These are phyloP conservation scores for Isurus oxyrinchus DNA, from an alignment of 2,113 vertebrate species.

Conservation along the genomic window DNA sequence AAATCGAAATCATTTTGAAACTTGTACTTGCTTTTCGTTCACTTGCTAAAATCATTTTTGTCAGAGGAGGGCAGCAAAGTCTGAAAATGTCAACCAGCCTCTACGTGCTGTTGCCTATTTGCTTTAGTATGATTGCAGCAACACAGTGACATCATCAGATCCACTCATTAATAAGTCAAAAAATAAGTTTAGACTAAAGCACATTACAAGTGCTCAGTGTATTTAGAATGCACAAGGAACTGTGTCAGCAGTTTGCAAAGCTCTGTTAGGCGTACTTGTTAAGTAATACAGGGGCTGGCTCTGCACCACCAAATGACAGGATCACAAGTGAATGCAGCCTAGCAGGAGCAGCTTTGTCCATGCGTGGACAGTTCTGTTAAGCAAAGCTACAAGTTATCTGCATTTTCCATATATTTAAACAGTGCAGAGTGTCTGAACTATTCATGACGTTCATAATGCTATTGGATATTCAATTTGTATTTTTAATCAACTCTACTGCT, in stretches of 20 bases:
- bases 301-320: background rate
- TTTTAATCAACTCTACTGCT: background rate
- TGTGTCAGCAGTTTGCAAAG: slow-evolving; percentile 22
- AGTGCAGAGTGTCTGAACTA: background rate
- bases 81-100: background rate
- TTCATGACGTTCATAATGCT: background rate
- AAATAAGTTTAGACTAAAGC: background rate
- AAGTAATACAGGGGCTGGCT: background rate
- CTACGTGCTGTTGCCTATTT: too few relatives aligned
- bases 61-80: slow-evolving; percentile 19
- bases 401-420: background rate
- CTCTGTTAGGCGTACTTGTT: background rate
- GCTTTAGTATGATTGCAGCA: background rate
- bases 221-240: background rate
- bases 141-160: background rate
- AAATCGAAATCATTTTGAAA: background rate
- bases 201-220: slow-evolving; percentile 25
- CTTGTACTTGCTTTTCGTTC: background rate
- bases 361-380: background rate
- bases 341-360: background rate
- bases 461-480: slow-evolving; percentile 10
- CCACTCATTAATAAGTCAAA: slow-evolving; percentile 16
- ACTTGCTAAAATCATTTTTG: background rate
- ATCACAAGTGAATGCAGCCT: background rate
- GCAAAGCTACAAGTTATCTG: background rate